Evolutionary conservation across 2,113 vertebrate genomes (phyloP), one percentile per base, ranked within the genome.

Genomic region (Seriola aureovittata): DNA sequence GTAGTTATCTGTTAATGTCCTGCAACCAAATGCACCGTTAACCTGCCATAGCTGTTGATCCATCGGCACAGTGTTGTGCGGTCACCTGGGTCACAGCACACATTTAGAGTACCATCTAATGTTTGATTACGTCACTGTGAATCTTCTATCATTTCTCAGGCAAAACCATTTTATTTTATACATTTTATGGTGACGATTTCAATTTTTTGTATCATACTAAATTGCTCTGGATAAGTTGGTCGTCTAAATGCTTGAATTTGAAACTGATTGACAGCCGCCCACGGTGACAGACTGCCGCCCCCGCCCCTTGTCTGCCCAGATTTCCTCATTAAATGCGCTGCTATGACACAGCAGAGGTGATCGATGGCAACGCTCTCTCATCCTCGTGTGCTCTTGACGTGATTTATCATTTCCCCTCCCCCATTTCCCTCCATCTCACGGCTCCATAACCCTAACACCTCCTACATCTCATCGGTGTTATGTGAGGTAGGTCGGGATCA

Each of bases 281-380:
- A 70, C 57, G 1, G 67, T 38, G 71, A 83, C 73, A 60, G 66
- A 58, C 69, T 5, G 60, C 65, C 36, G 64, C 66, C 59, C 38
- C 82, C 79, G 25, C 62, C 81, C 73, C 83, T 55, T 29, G 57
- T 84, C 88, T 76, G 52, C 52, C 34, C 74, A 63, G 73, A 78
- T 88, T 79, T 83, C 66, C 86, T 88, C 89, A 88, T 92, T 88
- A 90, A 69, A 80, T 66, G 57, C 19, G 17, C 54, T 4, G 52
- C 74, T 54, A 52, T 79, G 85, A 81, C 81, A 84, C 67, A 64
- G 81, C 66, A 29, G 71, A 75, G 81, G 44, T 85, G 85, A 91
- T 89, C 64, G 66, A 90, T 87, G 70, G 23, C 57, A 4, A n/a
- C 1, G 21, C 52, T 29, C 62, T 34, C 75, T 64, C 84, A 65